Base-by-base conservation (phyloP, 2,113 vertebrate genomes). In the Sakesphorus luctuosus region DNA sequence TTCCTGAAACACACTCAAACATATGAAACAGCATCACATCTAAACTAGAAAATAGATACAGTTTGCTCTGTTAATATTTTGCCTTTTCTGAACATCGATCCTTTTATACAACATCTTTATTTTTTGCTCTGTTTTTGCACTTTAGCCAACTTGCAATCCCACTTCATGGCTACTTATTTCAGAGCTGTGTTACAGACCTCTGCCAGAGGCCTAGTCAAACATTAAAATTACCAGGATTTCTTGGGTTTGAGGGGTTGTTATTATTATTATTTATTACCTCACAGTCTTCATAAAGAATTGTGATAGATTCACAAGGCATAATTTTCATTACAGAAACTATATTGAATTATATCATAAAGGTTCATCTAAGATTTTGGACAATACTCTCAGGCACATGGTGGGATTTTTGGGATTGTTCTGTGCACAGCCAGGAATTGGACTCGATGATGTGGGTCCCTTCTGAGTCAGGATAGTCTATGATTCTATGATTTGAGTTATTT, bases 211-310 rank as follows among this genome's bases (percentile, higher is more conserved):
- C 23, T 53, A 29, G 4, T 36, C 31, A 91, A 91, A 62, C 13
- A 50, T 24, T 49, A 79, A 72, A 68, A 85, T 50, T 85, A 58
- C 29, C 17, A 4, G 26, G 2, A 1, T 1, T n/a, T 65, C 35
- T 62, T 5, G 0, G 10, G 71, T 46, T 46, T 23, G 35, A 61
- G 15, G 1, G 0, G 0, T 10, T 33, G 23, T 25, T 47, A 23
- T 43, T 67, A 43, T 35, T 53, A 10, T 0, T 58, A n/a, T 81
- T 58, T 56, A 67, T 71, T 90, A 38, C n/a, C 21, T 63, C 53
- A 43, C 1, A 13, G 25, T 40, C 47, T 93, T 67, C 40, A 20
- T 67, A 68, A 90, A 90, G 33, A 76, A 49, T 65, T 72, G 23
- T 52, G 36, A 43, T 61, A 5, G 3, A 65, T 88, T 71, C 25